Conservation (phyloP, 2,888 invertebrate genomes). For the Ctena decussata region DNA sequence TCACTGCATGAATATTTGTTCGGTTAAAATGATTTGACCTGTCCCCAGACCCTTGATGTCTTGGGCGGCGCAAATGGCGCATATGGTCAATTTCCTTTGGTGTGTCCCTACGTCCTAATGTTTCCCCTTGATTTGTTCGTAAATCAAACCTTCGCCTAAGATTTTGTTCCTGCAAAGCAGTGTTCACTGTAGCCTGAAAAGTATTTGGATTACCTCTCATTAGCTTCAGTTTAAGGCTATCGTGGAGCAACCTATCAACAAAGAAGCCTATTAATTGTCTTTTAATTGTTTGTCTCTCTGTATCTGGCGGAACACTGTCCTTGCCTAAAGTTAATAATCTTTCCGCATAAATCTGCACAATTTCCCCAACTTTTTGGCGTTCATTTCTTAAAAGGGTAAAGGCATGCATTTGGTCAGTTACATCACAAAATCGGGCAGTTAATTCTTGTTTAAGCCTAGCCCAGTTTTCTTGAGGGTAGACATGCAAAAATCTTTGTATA, state of each 20-base stretch:
- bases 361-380: slow-evolving; percentile 8
- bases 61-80: background rate
- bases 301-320: background rate
- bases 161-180: slow-evolving; percentile 19
- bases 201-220: slow-evolving; percentile 20
- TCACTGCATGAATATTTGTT: background rate
- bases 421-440: slow-evolving; percentile 11
- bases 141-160: slow-evolving; percentile 15
- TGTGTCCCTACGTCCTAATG: background rate
- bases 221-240: slow-evolving; percentile 22
- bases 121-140: background rate
- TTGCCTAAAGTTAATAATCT: background rate
- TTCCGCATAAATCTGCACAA: slow-evolving; percentile 14
- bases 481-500: slow-evolving; percentile 13
- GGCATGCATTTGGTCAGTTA: slow-evolving; percentile 16
- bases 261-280: slow-evolving; percentile 24
- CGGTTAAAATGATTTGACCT: background rate
- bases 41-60: background rate
- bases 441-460: background rate
- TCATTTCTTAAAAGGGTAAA: slow-evolving; percentile 2
- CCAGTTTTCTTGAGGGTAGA: background rate
- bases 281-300: background rate
- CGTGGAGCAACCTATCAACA: slow-evolving; percentile 3
- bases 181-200: slow-evolving; percentile 11
- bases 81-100: slow-evolving; percentile 1